Percentiles rank a stretch among this genome's conserved stretches.
phyloP scores from a whole-genome alignment of 1,140 invertebrate genomes.

The Cotesia typhae region DNA sequence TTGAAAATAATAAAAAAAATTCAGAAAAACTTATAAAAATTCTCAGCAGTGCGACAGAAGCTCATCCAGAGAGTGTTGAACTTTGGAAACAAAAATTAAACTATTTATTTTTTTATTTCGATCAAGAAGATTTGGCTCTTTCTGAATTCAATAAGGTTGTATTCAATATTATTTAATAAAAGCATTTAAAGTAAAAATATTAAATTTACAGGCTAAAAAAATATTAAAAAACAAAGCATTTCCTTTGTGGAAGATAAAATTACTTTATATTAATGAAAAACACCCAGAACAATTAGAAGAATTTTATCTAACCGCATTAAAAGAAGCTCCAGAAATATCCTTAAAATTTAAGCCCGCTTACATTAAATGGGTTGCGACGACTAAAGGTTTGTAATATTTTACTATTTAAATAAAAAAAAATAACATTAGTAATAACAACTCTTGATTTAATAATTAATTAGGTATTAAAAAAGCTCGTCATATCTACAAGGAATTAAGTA shows the following conservation, averaged over 20 bases:
- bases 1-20: slow-evolving; percentile 50
- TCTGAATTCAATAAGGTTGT: slow-evolving; percentile 53
- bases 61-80: slow-evolving; percentile 58
- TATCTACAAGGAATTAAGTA: slow-evolving; percentile 57
- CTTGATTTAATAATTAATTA: slow-evolving; percentile 24
- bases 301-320: slow-evolving; percentile 61
- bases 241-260: slow-evolving; percentile 63
- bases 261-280: slow-evolving; percentile 60
- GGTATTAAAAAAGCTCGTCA: slow-evolving; percentile 62
- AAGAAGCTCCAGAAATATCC: slow-evolving; percentile 52
- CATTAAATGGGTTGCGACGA: slow-evolving; percentile 64
- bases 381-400: slow-evolving; percentile 50
- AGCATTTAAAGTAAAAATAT: slow-evolving; percentile 24
- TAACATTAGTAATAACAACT: not conserved
- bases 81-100: slow-evolving; percentile 64
- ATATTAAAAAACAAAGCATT: slow-evolving; percentile 58
- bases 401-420: too few relatives aligned
- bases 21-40: slow-evolving; percentile 58
- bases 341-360: slow-evolving; percentile 62
- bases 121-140: slow-evolving; percentile 51
- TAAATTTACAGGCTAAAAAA: slow-evolving; percentile 56
- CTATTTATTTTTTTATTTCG: slow-evolving; percentile 51
- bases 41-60: slow-evolving; percentile 60
- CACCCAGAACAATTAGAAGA: slow-evolving; percentile 60
- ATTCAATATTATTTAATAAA: not conserved